Conservation (phyloP, 1,140 invertebrate genomes). For the Thaumatotibia leucotreta region DNA sequence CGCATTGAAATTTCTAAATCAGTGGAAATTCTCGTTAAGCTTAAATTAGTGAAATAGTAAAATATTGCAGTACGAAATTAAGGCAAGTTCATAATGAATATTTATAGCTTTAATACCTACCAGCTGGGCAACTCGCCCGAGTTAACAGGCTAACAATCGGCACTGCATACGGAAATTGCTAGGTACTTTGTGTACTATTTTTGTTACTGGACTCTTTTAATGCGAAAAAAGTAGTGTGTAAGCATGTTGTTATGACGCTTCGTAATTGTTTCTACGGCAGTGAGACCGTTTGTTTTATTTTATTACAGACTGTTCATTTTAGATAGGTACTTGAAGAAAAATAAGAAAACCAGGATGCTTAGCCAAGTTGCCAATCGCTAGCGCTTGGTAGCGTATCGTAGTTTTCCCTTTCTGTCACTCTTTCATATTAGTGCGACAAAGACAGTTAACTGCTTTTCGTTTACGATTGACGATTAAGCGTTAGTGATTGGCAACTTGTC, state of each 20-base stretch:
- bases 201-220: conserved; percentile 37
- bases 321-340: not conserved
- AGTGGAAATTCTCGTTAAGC: conserved; percentile 33
- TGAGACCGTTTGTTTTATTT: not conserved
- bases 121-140: conserved; percentile 48
- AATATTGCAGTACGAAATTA: conserved; percentile 64
- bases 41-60: conserved; percentile 64
- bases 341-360: too few relatives aligned
- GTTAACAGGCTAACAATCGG: conserved; percentile 50
- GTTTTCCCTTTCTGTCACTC: too few relatives aligned
- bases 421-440: too few relatives aligned
- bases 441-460: too few relatives aligned
- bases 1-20: conserved; percentile 12
- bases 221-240: conserved; percentile 11
- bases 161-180: conserved; percentile 48
- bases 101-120: conserved; percentile 70
- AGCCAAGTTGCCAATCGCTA: too few relatives aligned
- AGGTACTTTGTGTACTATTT: not conserved
- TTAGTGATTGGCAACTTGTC: too few relatives aligned
- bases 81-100: conserved; percentile 71
- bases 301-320: not conserved
- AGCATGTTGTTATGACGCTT: not conserved
- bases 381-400: too few relatives aligned
- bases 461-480: too few relatives aligned
- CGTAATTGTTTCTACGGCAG: not conserved